Evolutionary conservation across 2,113 vertebrate species (phyloP).

Genomic region (Nothocercus nigrocapillus): DNA sequence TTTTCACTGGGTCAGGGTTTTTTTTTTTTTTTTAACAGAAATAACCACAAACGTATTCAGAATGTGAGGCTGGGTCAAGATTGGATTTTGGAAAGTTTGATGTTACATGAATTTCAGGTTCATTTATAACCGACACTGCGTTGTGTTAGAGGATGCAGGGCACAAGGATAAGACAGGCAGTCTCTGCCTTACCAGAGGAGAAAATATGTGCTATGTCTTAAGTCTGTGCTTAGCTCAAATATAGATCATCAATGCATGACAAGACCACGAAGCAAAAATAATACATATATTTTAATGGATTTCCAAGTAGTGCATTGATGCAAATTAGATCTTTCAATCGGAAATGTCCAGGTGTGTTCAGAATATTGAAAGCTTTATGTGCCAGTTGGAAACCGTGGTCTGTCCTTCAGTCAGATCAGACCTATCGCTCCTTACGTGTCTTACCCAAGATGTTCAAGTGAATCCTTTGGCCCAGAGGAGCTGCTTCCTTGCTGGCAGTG

Average conservation of each 20-base stretch:
- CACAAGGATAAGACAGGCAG: not conserved
- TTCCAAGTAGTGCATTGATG: not conserved
- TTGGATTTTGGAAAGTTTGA: not conserved
- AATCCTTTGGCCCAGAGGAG: not conserved
- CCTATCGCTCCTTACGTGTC: not conserved
- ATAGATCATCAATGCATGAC: fast-evolving
- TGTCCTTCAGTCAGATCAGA: not conserved
- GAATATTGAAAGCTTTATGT: not conserved
- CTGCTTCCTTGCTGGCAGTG: not conserved
- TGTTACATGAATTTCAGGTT: not conserved
- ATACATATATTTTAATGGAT: not conserved
- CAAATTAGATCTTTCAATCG: not conserved
- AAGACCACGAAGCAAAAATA: not conserved
- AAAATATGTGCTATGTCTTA: not conserved
- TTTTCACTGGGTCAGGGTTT: not conserved
- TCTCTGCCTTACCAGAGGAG: not conserved
- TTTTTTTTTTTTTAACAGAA: not conserved
- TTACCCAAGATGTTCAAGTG: not conserved
- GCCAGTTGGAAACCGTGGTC: not conserved
- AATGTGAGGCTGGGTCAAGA: not conserved
- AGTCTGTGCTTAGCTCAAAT: not conserved
- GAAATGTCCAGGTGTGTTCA: not conserved
- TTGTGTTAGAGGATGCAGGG: not conserved
- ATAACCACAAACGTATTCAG: not conserved
- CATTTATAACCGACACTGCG: not conserved